Percentiles rank a stretch among this genome's conserved stretches.
Conservation (phyloP, 2,888 invertebrate genomes). For the Eledone cirrhosa region DNA sequence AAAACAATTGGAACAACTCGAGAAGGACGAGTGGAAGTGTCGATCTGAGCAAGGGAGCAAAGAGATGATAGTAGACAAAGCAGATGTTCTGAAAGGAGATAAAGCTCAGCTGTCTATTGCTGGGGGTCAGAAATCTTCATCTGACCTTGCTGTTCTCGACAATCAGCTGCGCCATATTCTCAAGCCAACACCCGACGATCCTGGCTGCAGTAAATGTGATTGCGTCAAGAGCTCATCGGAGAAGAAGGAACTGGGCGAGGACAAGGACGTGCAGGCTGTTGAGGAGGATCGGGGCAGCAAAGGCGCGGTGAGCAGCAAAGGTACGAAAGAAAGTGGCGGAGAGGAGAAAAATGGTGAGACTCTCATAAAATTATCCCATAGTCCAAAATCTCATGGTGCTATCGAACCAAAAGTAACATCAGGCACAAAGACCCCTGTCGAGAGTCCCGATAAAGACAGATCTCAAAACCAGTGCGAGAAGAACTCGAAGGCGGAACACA, state of each 20-base stretch:
- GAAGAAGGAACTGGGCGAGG: not conserved
- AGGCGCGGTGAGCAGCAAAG: slow-evolving; percentile 9
- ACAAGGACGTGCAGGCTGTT: slow-evolving; percentile 75
- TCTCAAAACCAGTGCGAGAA: not conserved
- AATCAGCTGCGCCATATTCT: slow-evolving; percentile 47
- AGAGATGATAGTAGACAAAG: slow-evolving; percentile 24
- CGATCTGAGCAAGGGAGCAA: slow-evolving; percentile 27
- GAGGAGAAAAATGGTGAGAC: slow-evolving; percentile 23
- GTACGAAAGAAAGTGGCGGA: slow-evolving; percentile 10
- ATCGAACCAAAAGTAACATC: slow-evolving; percentile 11
- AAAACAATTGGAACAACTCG: slow-evolving; percentile 52
- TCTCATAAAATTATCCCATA: slow-evolving; percentile 4
- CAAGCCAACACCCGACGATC: slow-evolving; percentile 40
- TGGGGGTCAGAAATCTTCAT: slow-evolving; percentile 31
- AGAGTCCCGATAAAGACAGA: not conserved
- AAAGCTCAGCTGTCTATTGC: slow-evolving; percentile 25
- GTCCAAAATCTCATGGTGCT: slow-evolving; percentile 29
- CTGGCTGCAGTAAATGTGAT: slow-evolving; percentile 8
- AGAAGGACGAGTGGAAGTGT: slow-evolving; percentile 42
- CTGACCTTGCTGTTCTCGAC: slow-evolving; percentile 42
- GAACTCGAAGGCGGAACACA: slow-evolving; percentile 20
- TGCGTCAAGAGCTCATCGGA: slow-evolving; percentile 23
- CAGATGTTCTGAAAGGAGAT: slow-evolving; percentile 13
- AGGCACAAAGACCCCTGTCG: not conserved
- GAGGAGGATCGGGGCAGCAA: slow-evolving; percentile 24